Base-by-base conservation (phyloP, 2,113 vertebrate genomes). In the Oreochromis spilurus region DNA sequence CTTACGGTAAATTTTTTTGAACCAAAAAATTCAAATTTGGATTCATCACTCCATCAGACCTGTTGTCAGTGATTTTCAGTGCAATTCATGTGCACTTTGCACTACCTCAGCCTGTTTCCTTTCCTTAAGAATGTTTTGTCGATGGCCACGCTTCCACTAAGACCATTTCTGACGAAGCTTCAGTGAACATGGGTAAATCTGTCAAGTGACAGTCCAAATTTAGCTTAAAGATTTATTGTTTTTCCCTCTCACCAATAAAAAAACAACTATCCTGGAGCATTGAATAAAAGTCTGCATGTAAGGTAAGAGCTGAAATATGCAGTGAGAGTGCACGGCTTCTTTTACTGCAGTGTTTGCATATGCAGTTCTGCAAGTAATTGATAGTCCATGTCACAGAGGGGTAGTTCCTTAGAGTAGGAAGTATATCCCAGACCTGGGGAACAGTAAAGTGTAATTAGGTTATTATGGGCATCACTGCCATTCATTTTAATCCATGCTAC, bases 61-160 rank as follows among this genome's bases (percentile, higher is more conserved):
- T 14, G 43, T 45, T 45, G 43, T 13, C 13, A 45, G 2, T 45
- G 13, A 13, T 45, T 45, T 45, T 5, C 43, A 45, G 43, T 14
- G 5, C 43, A 45, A 13, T 45, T 45, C 43, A 5, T 45, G 43
- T 45, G 5, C 4, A 6, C 5, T 14, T 13, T 14, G 43, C n/a
- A 5, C 43, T 6, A 45, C 13, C 13, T 45, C 43, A 45, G 43
- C 43, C 43, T 0, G 10, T 65, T 65, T 65, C 17, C 9, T 40
- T 67, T 40, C n/a, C 7, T 24, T 14, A 40, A 67, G 0, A n/a
- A 5, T 65, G 62, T 21, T 21, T 40, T 67, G 17, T 40, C 6
- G 36, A 67, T 0, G 6, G 62, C 36, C 0, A 40, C 11, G 5
- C 2, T 0, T 5, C n/a, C 4, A 40, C 62, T 21, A 38, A 40